Percentiles rank a stretch among this genome's conserved stretches.
phyloP scores from a whole-genome alignment of 1,140 invertebrate species.

The Eriocheir sinensis region DNA sequence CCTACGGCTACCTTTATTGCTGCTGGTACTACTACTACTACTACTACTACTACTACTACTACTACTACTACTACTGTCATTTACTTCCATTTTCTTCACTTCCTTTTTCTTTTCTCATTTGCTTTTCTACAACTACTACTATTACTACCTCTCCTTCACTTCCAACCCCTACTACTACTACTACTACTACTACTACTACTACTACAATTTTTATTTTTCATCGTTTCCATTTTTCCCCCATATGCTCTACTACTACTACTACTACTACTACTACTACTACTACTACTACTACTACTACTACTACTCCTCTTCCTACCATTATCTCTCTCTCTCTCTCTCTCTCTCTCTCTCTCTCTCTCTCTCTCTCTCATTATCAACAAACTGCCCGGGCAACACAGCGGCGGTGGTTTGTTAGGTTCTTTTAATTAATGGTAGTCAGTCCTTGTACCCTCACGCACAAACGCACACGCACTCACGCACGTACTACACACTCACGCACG shows the following conservation, averaged over 20 bases:
- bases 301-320: too few relatives aligned
- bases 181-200: not conserved
- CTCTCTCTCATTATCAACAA: conserved; percentile 11
- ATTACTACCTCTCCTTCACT: not conserved
- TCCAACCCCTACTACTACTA: not conserved
- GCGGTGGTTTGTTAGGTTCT: not conserved
- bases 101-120: too few relatives aligned
- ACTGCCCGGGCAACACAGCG: not conserved
- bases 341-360: conserved; percentile 1
- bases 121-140: not conserved
- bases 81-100: too few relatives aligned
- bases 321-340: not conserved
- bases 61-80: not conserved
- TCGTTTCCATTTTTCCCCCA: too few relatives aligned
- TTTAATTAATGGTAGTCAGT: conserved; percentile 12
- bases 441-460: not conserved
- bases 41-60: not conserved
- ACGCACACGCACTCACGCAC: not conserved
- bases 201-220: too few relatives aligned
- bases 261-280: too few relatives aligned
- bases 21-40: not conserved
- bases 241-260: not conserved
- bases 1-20: too few relatives aligned
- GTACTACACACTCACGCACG: not conserved
- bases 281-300: too few relatives aligned